Conservation (phyloP, 2,113 vertebrate species). For the Psittacara wagleri region DNA sequence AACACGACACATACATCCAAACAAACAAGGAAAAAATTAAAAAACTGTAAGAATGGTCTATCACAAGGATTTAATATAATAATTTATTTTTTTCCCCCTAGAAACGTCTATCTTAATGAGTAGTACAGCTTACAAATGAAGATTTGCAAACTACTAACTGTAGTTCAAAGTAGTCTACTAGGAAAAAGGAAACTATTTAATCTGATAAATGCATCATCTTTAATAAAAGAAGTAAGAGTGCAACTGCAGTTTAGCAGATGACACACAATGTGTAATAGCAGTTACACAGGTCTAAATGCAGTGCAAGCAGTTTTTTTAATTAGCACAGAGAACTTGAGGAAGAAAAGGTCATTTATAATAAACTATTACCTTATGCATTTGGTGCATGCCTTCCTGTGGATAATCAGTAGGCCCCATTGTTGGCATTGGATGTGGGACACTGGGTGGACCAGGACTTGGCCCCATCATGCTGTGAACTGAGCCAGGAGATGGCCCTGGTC, state of each 20-base stretch:
- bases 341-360: background rate
- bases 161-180: background rate
- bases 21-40: background rate
- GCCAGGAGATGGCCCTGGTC: slow-evolving; percentile 93
- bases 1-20: fast-evolving
- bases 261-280: background rate
- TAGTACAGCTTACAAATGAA: background rate
- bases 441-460: slow-evolving; percentile 93
- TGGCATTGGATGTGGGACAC: slow-evolving; percentile 84
- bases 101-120: background rate
- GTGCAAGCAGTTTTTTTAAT: background rate
- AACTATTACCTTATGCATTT: slow-evolving; percentile 91
- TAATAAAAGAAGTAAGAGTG: background rate
- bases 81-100: background rate
- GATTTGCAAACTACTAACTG: background rate
- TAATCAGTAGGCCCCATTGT: slow-evolving; percentile 87
- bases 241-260: background rate
- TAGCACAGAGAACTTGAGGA: background rate
- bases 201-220: background rate
- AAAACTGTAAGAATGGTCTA: background rate
- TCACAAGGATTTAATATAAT: background rate
- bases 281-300: background rate
- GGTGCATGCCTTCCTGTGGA: slow-evolving; percentile 89
- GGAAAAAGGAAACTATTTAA: background rate
- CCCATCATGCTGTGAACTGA: slow-evolving; percentile 99